Evolutionary conservation across 2,888 invertebrate genomes (phyloP), one percentile per base, ranked within the genome.

Genomic region (Drosophila stalkeri): DNA sequence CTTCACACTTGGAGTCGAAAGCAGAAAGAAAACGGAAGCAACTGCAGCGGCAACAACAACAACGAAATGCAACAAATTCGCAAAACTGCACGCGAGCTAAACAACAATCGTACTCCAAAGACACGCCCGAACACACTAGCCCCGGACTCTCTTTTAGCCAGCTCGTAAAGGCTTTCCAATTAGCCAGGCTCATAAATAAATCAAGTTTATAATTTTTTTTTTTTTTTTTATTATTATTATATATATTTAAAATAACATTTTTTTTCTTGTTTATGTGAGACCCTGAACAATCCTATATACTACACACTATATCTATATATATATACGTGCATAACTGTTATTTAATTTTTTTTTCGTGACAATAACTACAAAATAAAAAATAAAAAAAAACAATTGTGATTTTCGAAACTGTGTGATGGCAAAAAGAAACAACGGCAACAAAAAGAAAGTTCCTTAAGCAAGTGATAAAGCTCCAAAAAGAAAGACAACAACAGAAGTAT

Each of bases 381-480:
- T 23, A 8, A 47, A 47, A 23, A 3, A 8, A 47, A 49, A 49
- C 49, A 49, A 82, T 86, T 86, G 82, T 78, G 75, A 84, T 81
- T 77, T 81, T 72, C 75, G 77, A 77, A 86, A 81, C 78, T 75
- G 75, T 90, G 91, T 91, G 89, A 89, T 91, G 77, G 80, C 86
- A 78, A 89, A 89, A 89, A 74, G 55, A 79, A 78, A 77, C 72
- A 78, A 79, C 72, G 46, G 76, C 43, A 76, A 54, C 66, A 75
- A 64, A 68, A 75, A 82, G 74, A 91, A 90, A 90, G 90, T 90
- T 90, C 89, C 91, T 90, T 83, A 82, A 88, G 75, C 66, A 80
- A 76, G 86, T 89, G 91, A 91, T 91, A 90, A 44, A 69, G 63
- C 60, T 54, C 51, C 51, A 44, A 51, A 43, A 43, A 33, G 31